Conservation (phyloP, 2,113 vertebrate genomes). For the Elephantulus edwardii region DNA sequence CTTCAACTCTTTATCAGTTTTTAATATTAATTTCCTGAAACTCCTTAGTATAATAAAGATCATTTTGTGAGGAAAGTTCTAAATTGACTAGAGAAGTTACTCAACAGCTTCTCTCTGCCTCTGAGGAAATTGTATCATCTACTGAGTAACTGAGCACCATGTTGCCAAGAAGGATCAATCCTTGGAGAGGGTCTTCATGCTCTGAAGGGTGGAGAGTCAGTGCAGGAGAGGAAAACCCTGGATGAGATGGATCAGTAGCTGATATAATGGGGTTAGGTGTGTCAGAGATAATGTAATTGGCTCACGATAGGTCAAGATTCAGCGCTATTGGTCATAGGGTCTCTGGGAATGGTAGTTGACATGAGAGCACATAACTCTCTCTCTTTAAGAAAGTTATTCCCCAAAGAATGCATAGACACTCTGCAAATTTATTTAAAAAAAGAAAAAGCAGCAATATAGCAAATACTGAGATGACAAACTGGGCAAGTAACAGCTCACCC, state of each 20-base stretch:
- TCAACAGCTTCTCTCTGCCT: conserved; percentile 24
- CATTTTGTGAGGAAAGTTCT: conserved; percentile 35
- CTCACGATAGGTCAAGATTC: no score
- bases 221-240: no score
- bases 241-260: no score
- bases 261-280: no score
- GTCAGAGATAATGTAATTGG: no score
- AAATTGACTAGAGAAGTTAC: conserved; percentile 14
- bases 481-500: background rate
- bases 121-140: conserved; percentile 24
- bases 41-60: background rate
- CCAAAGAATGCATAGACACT: background rate
- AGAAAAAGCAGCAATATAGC: background rate
- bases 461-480: background rate
- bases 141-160: background rate
- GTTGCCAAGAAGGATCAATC: background rate
- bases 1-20: conserved; percentile 5
- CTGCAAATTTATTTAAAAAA: conserved; percentile 20
- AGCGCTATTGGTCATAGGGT: no score
- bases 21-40: conserved; percentile 47
- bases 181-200: no score
- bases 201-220: no score
- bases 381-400: conserved; percentile 31
- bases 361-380: no score
- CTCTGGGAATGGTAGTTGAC: no score